phyloP scores from a whole-genome alignment of 2,888 invertebrate genomes.

The Lumbricus terrestris region DNA sequence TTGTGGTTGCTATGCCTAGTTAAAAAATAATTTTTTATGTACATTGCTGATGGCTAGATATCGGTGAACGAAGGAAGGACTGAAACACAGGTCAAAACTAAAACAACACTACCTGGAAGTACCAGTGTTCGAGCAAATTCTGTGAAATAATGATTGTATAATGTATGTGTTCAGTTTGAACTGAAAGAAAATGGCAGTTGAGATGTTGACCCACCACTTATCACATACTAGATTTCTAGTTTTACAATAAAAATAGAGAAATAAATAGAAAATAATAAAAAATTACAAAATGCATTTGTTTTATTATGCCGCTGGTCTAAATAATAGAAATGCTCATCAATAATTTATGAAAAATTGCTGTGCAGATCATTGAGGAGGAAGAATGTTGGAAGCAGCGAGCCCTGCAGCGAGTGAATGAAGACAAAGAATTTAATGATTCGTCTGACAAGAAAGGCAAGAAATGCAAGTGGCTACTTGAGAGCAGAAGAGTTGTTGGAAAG shows the following conservation, averaged over 20 bases:
- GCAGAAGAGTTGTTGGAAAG: neutral
- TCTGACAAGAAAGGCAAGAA: neutral
- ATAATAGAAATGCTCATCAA: neutral
- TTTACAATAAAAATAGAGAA: too few species aligned
- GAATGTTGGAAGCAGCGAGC: conserved; percentile 3
- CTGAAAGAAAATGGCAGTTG: too few species aligned
- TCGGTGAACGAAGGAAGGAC: too few species aligned
- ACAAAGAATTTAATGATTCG: neutral
- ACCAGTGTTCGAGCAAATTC: too few species aligned
- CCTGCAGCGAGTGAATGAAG: neutral
- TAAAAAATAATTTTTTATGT: too few species aligned
- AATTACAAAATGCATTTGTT: neutral
- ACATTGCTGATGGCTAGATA: too few species aligned
- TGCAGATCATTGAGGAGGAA: neutral
- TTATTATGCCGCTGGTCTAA: neutral
- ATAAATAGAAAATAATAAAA: too few species aligned
- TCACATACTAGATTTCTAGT: neutral
- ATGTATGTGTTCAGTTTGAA: too few species aligned
- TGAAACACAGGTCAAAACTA: too few species aligned
- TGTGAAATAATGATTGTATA: too few species aligned
- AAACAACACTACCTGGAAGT: too few species aligned
- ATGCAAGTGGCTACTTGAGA: neutral
- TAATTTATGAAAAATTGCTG: neutral
- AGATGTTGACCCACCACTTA: neutral
- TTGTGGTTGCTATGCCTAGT: too few species aligned